Evolutionary conservation across 1,140 invertebrate species (phyloP), one percentile per base, ranked within the genome.

Genomic region (Lysiphlebus fabarum): DNA sequence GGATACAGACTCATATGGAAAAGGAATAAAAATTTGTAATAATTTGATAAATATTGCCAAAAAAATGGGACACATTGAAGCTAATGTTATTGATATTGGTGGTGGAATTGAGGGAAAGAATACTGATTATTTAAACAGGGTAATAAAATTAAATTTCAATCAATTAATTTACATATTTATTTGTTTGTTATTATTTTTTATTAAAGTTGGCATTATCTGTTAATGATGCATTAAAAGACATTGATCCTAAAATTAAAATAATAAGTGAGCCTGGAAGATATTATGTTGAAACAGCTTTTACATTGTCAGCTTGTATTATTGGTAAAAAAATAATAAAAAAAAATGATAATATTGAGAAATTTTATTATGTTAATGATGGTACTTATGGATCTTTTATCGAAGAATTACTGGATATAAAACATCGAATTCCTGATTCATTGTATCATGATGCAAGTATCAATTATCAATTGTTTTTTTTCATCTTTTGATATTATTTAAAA

Each of bases 41-140:
- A 76, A 81, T 48, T 72, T 94, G 11, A 92, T 95, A 69, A 78
- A 86, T 44, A 76, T 85, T 53, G 92, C 85, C 0, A 72, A 72
- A 33, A 67, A 81, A 2, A 68, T 91, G 11, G 92, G 90, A 0
- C 89, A 82, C 70, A 84, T 53, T 83, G 73, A 83, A 47, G 85
- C 92, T 68, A 80, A 81, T 12, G 62, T 95, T 36, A 76, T 95
- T 26, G 92, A 95, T 71, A 83, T 95, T 55, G 93, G 93, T 4
- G 91, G 91, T 6, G 92, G 92, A 40, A 93, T 91, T 79, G 87
- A 90, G 1, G 92, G 91, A 44, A 84, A 92, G 58, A 79, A 83
- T 84, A 76, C 87, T 17, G 17, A 59, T 6, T 45, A 43, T 38
- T 10, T 63, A 8, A 26, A 63, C 7, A 38, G 44, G 85, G 76